Conservation (phyloP, 2,888 invertebrate genomes). For the Ormyrus thymus region DNA sequence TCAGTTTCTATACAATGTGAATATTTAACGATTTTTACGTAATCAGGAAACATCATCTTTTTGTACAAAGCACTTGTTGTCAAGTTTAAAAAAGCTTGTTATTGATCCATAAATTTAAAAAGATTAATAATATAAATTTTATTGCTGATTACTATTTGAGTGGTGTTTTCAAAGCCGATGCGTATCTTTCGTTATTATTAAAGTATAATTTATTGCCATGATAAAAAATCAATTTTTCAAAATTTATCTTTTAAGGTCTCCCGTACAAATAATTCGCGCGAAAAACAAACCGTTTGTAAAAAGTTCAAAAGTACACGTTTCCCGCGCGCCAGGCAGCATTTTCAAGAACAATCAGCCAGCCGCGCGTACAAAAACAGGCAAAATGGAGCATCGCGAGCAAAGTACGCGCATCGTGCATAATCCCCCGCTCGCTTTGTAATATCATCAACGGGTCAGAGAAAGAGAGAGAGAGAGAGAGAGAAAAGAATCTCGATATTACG, state of each 20-base stretch:
- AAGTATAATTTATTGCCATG: conserved; percentile 15
- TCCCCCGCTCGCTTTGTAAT: neutral
- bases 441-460: neutral
- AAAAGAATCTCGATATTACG: conserved; percentile 31
- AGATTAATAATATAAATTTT: conserved; percentile 3
- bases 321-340: too few relatives aligned
- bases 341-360: too few relatives aligned
- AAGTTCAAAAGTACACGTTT: too few relatives aligned
- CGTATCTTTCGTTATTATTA: neutral
- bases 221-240: neutral
- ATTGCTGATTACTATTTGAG: conserved; percentile 10
- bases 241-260: too few relatives aligned
- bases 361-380: too few relatives aligned
- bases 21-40: conserved; percentile 1
- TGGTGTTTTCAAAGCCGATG: neutral
- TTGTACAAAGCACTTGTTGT: conserved; percentile 4
- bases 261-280: too few relatives aligned
- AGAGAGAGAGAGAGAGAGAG: neutral
- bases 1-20: too few relatives aligned
- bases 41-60: neutral
- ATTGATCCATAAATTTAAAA: conserved; percentile 25
- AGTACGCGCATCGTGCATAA: neutral
- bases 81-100: conserved; percentile 4
- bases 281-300: too few relatives aligned
- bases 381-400: too few relatives aligned